Evolutionary conservation across 2,888 invertebrate species (phyloP).

Genomic region (Dynastes maya): DNA sequence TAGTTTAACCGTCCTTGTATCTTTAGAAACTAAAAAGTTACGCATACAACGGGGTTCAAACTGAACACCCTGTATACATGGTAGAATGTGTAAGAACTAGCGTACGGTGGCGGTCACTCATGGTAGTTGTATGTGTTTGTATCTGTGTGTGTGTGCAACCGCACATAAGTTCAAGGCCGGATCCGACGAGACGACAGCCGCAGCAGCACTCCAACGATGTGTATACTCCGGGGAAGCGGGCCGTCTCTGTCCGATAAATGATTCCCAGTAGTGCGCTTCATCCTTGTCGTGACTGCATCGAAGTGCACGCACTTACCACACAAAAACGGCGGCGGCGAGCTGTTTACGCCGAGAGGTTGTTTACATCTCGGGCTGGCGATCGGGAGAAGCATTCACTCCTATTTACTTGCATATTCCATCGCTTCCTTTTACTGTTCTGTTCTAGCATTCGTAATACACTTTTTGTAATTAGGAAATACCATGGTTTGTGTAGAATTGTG

Average conservation of each 20-base stretch:
- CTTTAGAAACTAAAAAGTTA: too few relatives aligned
- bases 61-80: neutral
- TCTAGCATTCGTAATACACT: neutral
- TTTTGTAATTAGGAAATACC: too few relatives aligned
- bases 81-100: neutral
- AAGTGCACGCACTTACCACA: conserved; percentile 23
- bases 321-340: conserved; percentile 20
- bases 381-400: too few relatives aligned
- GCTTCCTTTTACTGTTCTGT: neutral
- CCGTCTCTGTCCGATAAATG: neutral
- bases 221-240: too few relatives aligned
- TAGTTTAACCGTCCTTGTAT: too few relatives aligned
- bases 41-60: too few relatives aligned
- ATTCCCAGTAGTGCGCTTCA: neutral
- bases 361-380: conserved; percentile 20
- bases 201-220: neutral
- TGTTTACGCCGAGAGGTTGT: conserved; percentile 42
- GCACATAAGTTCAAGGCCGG: conserved; percentile 26
- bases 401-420: neutral
- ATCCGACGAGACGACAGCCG: conserved; percentile 2
- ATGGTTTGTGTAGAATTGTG: too few relatives aligned
- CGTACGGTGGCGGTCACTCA: neutral
- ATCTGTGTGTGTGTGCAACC: conserved; percentile 11
- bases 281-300: conserved; percentile 19
- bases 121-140: neutral